These are phyloP conservation scores for Aurelia aurita DNA, from an alignment of 30 jellyfish, hydroid and myxozoan genomes.

Conservation along the genomic window DNA sequence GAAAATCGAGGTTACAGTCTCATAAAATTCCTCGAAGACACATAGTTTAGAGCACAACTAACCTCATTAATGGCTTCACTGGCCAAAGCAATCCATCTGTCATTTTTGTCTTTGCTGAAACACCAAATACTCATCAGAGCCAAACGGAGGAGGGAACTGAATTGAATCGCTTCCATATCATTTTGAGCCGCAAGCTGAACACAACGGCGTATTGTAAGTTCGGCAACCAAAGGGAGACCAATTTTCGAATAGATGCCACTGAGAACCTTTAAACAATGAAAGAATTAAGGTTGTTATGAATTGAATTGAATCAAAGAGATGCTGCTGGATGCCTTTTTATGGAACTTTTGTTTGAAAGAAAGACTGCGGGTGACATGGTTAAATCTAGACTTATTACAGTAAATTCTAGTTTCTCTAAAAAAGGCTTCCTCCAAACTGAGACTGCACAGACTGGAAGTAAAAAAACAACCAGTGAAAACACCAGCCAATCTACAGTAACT, in stretches of 20 bases:
- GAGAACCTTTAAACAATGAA: conserved; percentile 29
- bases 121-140: conserved; percentile 43
- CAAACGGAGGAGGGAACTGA: conserved; percentile 29
- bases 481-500: too few relatives aligned
- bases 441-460: too few relatives aligned
- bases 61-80: conserved; percentile 62
- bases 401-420: too few relatives aligned
- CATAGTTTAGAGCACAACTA: not conserved
- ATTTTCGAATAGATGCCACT: conserved; percentile 15
- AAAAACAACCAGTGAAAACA: too few relatives aligned
- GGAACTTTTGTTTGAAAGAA: too few relatives aligned
- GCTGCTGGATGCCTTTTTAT: too few relatives aligned
- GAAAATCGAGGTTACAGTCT: too few relatives aligned
- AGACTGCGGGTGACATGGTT: too few relatives aligned
- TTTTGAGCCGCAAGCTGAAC: conserved; percentile 2
- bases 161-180: not conserved
- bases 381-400: too few relatives aligned
- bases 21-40: too few relatives aligned
- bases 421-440: too few relatives aligned
- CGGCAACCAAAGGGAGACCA: conserved; percentile 62
- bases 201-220: conserved; percentile 25
- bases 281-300: not conserved
- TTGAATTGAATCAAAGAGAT: too few relatives aligned
- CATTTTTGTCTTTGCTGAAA: conserved; percentile 54
- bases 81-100: conserved; percentile 63